These are phyloP conservation scores for Troides aeacus DNA, from an alignment of 2,888 invertebrate species.

Conservation along the genomic window DNA sequence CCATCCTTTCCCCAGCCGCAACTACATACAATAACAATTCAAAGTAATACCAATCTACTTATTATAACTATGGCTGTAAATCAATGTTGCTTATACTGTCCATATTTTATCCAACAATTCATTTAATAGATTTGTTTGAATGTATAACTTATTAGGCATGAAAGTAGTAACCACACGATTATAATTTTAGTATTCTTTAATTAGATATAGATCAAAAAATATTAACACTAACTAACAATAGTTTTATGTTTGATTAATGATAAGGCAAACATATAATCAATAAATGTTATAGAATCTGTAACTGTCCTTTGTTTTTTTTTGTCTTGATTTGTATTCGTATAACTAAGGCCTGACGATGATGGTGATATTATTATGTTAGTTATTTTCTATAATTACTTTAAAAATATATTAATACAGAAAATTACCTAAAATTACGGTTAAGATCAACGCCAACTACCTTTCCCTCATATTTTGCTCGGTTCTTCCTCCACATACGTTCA, in stretches of 20 bases:
- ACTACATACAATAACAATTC: slow-evolving; percentile 47
- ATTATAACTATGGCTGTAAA: background rate
- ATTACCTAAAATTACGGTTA: slow-evolving; percentile 90
- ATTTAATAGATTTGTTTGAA: background rate
- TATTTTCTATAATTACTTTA: background rate
- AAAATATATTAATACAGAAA: background rate
- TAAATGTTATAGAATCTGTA: background rate
- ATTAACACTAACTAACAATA: too few species aligned
- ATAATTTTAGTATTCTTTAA: too few species aligned
- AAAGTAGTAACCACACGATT: too few species aligned
- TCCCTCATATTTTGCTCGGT: slow-evolving; percentile 80
- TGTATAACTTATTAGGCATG: too few species aligned
- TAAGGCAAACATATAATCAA: background rate
- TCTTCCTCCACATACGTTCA: slow-evolving; percentile 93
- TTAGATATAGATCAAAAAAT: too few species aligned
- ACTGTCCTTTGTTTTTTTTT: background rate
- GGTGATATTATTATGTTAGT: background rate
- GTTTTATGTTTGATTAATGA: background rate
- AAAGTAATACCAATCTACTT: background rate
- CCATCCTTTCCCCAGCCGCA: slow-evolving; percentile 89
- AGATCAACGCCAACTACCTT: slow-evolving; percentile 88
- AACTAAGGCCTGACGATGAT: background rate
- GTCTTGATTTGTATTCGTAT: background rate
- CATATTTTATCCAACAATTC: background rate
- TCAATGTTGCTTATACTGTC: background rate